A percentile compares a stretch with the other conserved stretches of the same genome.
Conservation (phyloP, 2,888 invertebrate species). For the Dryobota labecula region DNA sequence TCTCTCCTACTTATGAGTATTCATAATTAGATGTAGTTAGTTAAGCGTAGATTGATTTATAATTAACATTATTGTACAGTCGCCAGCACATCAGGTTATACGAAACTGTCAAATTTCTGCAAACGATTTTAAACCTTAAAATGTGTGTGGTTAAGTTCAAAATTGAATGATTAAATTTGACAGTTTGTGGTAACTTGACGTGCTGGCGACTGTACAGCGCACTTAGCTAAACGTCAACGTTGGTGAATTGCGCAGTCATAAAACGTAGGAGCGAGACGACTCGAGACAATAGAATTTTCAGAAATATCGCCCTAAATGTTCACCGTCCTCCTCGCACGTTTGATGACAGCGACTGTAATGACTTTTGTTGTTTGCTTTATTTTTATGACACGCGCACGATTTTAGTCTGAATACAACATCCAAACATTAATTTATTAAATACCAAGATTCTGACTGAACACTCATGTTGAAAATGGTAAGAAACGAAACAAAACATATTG, state of each 20-base stretch:
- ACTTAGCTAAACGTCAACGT: slow-evolving; percentile 2
- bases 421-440: slow-evolving; percentile 28
- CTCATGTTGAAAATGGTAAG: slow-evolving; percentile 7
- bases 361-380: background rate
- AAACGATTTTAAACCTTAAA: too few relatives aligned
- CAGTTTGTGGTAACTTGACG: too few relatives aligned
- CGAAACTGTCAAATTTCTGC: too few relatives aligned
- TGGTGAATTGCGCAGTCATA: slow-evolving; percentile 14
- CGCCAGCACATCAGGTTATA: too few relatives aligned
- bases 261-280: slow-evolving; percentile 14
- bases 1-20: slow-evolving; percentile 4
- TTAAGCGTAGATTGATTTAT: slow-evolving; percentile 24
- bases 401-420: slow-evolving; percentile 42
- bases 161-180: too few relatives aligned
- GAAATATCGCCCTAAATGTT: background rate
- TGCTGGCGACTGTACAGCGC: too few relatives aligned
- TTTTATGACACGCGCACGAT: background rate
- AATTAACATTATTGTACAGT: slow-evolving; percentile 39
- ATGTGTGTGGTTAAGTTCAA: too few relatives aligned
- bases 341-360: background rate
- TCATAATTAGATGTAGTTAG: slow-evolving; percentile 27
- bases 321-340: slow-evolving; percentile 14
- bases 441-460: slow-evolving; percentile 33
- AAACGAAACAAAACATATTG: slow-evolving; percentile 12
- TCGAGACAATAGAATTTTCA: background rate